Base-by-base conservation (phyloP, 2,888 invertebrate species). In the Octonoba sinensis region DNA sequence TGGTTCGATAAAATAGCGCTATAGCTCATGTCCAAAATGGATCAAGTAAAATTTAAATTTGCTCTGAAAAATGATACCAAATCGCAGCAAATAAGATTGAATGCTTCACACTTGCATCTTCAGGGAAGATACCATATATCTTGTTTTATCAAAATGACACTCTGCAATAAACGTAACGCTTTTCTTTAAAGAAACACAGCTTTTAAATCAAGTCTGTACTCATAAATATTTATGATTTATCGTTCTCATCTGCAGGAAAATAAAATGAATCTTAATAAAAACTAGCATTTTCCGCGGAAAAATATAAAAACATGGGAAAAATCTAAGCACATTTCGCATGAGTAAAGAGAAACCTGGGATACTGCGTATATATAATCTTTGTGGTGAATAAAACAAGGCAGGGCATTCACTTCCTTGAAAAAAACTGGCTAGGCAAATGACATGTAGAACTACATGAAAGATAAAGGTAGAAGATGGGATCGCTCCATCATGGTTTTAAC, bases 181-280 rank as follows among this genome's bases (percentile, higher is more conserved):
- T 36, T 36, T 36, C 36, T 36, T 36, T 36, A 36, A 36, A 57
- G 22, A 20, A 57, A 18, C 24, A 49, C 13, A 12, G n/a, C 54
- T 54, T 67, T 67, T 54, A 67, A 67, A 67, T 67, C 20, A 67
- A 54, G 54, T n/a, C 16, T 47, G 27, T 54, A 54, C 51, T 54
- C 54, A 67, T 67, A 67, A 67, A 67, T 67, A 67, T 67, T 67
- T 67, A 67, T 67, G 54, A 67, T 49, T 27, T 18, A 49, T 67
- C 16, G n/a, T 54, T 20, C 54, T 16, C 36, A 54, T 36, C 67
- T 67, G 67, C 54, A n/a, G 51, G 16, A 27, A 51, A 27, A 24
- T 54, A 49, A 54, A 54, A 54, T 54, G 54, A 51, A 67, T 67
- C 15, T 44, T 18, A n/a, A 24, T 67, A 54, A 67, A 67, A n/a